A percentile compares a stretch with the other conserved stretches of the same genome.
phyloP scores from a whole-genome alignment of 2,888 invertebrate species.

The Drosophila melanosoma region DNA sequence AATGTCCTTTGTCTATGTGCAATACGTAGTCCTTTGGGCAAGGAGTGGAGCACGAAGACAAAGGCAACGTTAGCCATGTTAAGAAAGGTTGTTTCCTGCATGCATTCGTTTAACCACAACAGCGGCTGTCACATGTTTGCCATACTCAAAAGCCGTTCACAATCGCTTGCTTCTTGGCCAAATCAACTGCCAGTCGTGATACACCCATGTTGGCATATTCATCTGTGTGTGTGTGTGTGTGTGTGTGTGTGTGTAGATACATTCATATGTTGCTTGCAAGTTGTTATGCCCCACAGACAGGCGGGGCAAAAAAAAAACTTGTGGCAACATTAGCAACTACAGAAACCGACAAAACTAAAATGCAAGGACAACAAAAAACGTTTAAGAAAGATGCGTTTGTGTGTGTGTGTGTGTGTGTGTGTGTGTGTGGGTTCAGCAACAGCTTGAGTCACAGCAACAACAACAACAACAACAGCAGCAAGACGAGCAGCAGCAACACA shows the following conservation, averaged over 20 bases:
- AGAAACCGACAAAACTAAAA: constrained; percentile 35
- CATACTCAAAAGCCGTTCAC: constrained; percentile 32
- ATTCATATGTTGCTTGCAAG: constrained; percentile 17
- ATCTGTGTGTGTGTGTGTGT: constrained; percentile 23
- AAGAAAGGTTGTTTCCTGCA: not conserved
- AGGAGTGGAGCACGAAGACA: not conserved
- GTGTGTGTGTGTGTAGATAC: constrained; percentile 11
- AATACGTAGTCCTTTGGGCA: not conserved
- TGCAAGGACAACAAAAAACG: constrained; percentile 56
- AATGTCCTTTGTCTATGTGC: not conserved
- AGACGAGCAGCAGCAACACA: constrained; percentile 18
- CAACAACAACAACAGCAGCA: constrained; percentile 44
- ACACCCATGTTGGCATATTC: constrained; percentile 20
- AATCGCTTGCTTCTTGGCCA: constrained; percentile 30
- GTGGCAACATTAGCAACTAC: constrained; percentile 51
- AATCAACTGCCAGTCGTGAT: constrained; percentile 39
- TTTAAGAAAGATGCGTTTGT: constrained; percentile 47
- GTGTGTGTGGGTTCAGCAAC: constrained; percentile 43
- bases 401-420: constrained; percentile 6
- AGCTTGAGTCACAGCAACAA: constrained; percentile 43
- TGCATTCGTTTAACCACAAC: constrained; percentile 6
- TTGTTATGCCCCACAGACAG: constrained; percentile 42
- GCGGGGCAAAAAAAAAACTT: constrained; percentile 45
- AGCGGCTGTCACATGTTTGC: constrained; percentile 35
- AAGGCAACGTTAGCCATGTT: not conserved